phyloP scores from a whole-genome alignment of 2,113 vertebrate genomes.

The Galbula dea region DNA sequence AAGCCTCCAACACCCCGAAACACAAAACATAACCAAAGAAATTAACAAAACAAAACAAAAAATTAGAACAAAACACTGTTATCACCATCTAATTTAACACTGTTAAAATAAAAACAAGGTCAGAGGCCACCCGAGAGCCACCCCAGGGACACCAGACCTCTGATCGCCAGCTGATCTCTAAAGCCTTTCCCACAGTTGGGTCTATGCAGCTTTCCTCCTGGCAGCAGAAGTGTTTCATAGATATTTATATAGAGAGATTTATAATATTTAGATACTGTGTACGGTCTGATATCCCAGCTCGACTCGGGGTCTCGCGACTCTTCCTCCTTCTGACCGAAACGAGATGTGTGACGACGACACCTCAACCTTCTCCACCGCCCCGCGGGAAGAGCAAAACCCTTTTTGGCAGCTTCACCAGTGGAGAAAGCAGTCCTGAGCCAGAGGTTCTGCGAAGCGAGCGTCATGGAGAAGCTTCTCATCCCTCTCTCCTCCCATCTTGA shows the following conservation, averaged over 20 bases:
- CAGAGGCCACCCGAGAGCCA: neutral
- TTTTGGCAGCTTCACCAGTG: neutral
- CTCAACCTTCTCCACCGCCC: neutral
- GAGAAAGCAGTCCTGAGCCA: neutral
- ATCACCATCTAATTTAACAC: conserved; percentile 58
- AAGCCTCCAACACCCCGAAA: neutral
- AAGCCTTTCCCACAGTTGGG: neutral
- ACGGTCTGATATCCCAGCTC: conserved; percentile 27
- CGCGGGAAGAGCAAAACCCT: neutral
- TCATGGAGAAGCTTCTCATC: neutral
- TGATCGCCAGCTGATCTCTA: neutral
- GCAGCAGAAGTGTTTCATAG: conserved; percentile 52
- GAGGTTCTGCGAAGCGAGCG: neutral
- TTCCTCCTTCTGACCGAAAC: neutral
- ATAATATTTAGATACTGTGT: conserved; percentile 59
- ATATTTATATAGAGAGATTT: conserved; percentile 59
- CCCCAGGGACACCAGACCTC: neutral
- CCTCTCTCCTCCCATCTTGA: conserved; percentile 16
- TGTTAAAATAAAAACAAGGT: neutral
- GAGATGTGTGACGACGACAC: neutral
- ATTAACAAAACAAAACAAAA: neutral
- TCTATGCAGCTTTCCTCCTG: neutral
- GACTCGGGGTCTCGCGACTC: neutral
- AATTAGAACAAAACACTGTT: conserved; percentile 17
- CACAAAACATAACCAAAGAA: neutral